These are phyloP conservation scores for Pomatorhinus ruficollis DNA, from an alignment of 2,113 vertebrate genomes.

Conservation along the genomic window DNA sequence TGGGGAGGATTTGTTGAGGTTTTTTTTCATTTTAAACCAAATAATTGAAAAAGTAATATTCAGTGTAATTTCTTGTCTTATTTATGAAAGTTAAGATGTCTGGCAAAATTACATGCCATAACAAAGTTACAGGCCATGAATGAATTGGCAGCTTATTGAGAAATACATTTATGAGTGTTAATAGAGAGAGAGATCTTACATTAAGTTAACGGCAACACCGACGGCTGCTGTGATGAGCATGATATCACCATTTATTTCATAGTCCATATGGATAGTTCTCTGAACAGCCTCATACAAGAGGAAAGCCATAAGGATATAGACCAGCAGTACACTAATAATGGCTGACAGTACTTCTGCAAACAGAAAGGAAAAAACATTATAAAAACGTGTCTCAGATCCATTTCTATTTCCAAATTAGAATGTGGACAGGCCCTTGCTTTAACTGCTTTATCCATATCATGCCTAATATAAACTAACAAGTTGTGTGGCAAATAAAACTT, in stretches of 20 bases:
- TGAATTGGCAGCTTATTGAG: conserved; percentile 2
- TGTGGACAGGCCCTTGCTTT: neutral
- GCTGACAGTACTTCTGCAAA: conserved; percentile 92
- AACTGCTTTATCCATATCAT: neutral
- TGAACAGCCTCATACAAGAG: conserved; percentile 93
- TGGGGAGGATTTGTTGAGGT: neutral
- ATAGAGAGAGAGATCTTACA: conserved; percentile 79
- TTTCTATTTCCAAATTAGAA: neutral
- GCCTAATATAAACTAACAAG: neutral
- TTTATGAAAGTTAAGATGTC: neutral
- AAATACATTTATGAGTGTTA: neutral
- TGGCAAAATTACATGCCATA: neutral
- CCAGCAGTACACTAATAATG: conserved; percentile 89
- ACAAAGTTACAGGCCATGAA: neutral
- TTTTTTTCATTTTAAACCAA: neutral
- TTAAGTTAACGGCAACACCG: conserved; percentile 93
- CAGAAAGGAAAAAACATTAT: conserved; percentile 24
- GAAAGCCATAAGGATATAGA: conserved; percentile 90
- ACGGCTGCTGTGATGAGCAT: conserved; percentile 97
- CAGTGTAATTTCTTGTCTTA: neutral
- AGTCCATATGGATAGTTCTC: conserved; percentile 92
- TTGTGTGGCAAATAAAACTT: neutral
- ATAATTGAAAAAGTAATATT: neutral
- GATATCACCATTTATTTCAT: conserved; percentile 92
- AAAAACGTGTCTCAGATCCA: neutral